Base-by-base conservation (phyloP, 2,888 invertebrate species). In the Abscondita cerata region DNA sequence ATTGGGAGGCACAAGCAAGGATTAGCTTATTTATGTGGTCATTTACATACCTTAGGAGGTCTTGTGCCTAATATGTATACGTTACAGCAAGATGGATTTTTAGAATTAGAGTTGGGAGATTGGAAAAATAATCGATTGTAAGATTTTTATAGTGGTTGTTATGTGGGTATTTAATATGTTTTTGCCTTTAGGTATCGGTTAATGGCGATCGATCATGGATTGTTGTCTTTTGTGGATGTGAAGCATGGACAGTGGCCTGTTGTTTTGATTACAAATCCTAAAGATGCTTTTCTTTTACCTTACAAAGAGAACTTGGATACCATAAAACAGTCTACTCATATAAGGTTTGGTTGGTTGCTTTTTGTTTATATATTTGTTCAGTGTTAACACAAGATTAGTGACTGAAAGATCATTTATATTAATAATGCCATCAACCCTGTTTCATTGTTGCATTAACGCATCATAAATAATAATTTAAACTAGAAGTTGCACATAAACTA, bases 41-140 rank as follows among this genome's bases (percentile, higher is more conserved):
- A 96, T 82, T 86, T 95, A 70, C 96, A 96, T 80, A 89, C 89
- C 1, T 83, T 95, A 74, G 91, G 89, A 40, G 93, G 92, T 3
- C 72, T 90, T 4, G 88, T 93, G 1, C 89, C 90, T 5, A 83
- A 87, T 67, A 95, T 96, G 95, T 95, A 95, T 75, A 91, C 94
- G 1, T 82, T 90, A 69, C 96, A 96, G 74, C 87, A 88, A 70
- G 86, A 86, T 63, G 95, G 95, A 2, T 91, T 87, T 75, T 81
- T 96, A 61, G 96, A 96, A 81, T 82, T 96, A 59, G 96, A 96
- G 81, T 81, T 96, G 54, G 93, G 90, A 6, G 96, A 96, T 81
- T 96, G 96, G 95, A 96, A 93, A 80, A 92, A 93, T 73, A 92
- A 91, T 75, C 85, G 95, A 82, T 85, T 91, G 92, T 91, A 82